phyloP scores from a whole-genome alignment of 2,888 invertebrate species.

The Plusia festucae region DNA sequence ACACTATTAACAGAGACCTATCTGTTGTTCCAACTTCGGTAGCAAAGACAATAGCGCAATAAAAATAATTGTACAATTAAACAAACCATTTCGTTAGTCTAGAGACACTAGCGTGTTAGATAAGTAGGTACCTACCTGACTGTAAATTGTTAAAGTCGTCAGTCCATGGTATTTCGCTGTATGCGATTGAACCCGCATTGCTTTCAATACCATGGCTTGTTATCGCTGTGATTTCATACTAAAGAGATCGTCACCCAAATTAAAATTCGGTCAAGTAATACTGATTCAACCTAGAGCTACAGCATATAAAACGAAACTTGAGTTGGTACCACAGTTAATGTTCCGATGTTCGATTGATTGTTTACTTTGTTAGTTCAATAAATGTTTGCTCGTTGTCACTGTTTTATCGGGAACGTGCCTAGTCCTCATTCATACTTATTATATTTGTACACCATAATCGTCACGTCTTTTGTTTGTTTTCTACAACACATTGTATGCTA shows the following conservation, averaged over 20 bases:
- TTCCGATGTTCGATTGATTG: too few relatives aligned
- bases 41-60: constrained; percentile 39
- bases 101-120: constrained; percentile 22
- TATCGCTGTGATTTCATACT: background rate
- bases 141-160: constrained; percentile 32
- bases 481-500: constrained; percentile 29
- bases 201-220: background rate
- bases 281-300: background rate
- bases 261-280: background rate
- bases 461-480: constrained; percentile 60
- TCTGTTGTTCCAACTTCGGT: constrained; percentile 15
- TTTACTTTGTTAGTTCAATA: background rate
- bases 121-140: constrained; percentile 20
- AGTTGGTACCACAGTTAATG: too few relatives aligned
- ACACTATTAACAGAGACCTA: background rate
- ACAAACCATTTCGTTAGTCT: constrained; percentile 22
- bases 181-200: constrained; percentile 26
- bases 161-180: constrained; percentile 29
- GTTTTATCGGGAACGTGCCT: constrained; percentile 39
- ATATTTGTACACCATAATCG: constrained; percentile 51
- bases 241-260: background rate
- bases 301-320: background rate
- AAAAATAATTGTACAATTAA: constrained; percentile 42
- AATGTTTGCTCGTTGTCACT: background rate
- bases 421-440: constrained; percentile 48